phyloP scores from a whole-genome alignment of 2,888 invertebrate species.

The Epinotia bilunana region DNA sequence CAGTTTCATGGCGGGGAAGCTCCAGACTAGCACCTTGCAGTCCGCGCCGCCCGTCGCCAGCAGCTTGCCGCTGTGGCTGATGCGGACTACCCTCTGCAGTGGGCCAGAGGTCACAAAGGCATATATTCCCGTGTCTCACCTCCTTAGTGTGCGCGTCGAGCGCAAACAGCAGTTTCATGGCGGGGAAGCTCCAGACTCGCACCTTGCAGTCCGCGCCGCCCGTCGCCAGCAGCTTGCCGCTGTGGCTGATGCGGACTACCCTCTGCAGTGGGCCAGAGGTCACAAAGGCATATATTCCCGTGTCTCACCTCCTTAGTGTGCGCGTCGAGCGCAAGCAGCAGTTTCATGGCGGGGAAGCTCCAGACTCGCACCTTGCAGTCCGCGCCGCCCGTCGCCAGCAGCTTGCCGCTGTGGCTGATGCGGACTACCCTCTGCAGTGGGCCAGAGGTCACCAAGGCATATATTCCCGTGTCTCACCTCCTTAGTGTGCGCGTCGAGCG shows the following conservation, averaged over 20 bases:
- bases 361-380: constrained; percentile 95
- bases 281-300: no score
- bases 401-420: constrained; percentile 89
- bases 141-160: constrained; percentile 94
- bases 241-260: constrained; percentile 91
- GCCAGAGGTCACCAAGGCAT: no score
- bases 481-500: constrained; percentile 91
- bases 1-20: constrained; percentile 91
- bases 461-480: constrained; percentile 82
- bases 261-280: constrained; percentile 70
- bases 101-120: no score
- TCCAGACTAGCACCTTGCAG: constrained; percentile 94
- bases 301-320: constrained; percentile 91
- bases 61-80: constrained; percentile 89
- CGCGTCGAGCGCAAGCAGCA: constrained; percentile 88
- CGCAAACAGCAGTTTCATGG: constrained; percentile 88
- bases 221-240: constrained; percentile 93
- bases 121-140: constrained; percentile 63
- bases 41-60: constrained; percentile 97
- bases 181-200: constrained; percentile 95
- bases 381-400: constrained; percentile 96
- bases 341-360: constrained; percentile 93
- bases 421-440: constrained; percentile 90
- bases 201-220: constrained; percentile 96
- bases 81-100: constrained; percentile 91